These are phyloP conservation scores for Galbula dea DNA, from an alignment of 2,113 vertebrate species.

Conservation along the genomic window DNA sequence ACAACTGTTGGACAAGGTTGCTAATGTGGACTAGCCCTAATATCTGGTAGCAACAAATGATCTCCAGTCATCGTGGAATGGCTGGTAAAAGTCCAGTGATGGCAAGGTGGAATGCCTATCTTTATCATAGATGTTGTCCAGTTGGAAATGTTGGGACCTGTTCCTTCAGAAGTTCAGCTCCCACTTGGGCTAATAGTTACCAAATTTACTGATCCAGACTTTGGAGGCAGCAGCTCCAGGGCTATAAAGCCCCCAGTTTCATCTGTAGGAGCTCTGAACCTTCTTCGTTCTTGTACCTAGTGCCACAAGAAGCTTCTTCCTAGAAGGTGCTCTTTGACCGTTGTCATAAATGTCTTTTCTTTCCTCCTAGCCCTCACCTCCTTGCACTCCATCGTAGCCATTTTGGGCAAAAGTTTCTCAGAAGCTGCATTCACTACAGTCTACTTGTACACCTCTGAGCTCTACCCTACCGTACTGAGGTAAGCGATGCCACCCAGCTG, in stretches of 20 bases:
- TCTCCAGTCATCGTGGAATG: not conserved
- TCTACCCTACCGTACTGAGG: slow-evolving; percentile 87
- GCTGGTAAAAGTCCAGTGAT: not conserved
- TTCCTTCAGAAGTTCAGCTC: not conserved
- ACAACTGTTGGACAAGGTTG: not conserved
- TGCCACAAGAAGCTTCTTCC: not conserved
- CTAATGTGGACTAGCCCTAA: not conserved
- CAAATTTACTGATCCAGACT: not conserved
- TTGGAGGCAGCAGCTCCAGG: not conserved
- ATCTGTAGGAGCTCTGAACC: not conserved
- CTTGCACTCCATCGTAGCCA: slow-evolving; percentile 68
- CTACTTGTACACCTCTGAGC: slow-evolving; percentile 82
- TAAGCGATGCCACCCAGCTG: slow-evolving; percentile 33
- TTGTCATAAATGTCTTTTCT: not conserved
- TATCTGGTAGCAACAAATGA: not conserved
- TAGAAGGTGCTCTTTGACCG: not conserved
- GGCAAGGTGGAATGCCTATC: not conserved
- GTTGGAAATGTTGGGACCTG: not conserved
- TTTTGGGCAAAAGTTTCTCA: slow-evolving; percentile 81
- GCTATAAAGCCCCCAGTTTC: not conserved
- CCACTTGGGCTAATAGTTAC: not conserved
- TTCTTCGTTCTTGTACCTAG: not conserved
- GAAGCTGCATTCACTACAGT: slow-evolving; percentile 79
- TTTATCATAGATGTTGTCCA: not conserved
- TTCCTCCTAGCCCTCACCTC: slow-evolving; percentile 63